A percentile compares a stretch with the other conserved stretches of the same genome.
Evolutionary conservation across 2,797 vertebrate species (phyloP).

Genomic region (Manis javanica): DNA sequence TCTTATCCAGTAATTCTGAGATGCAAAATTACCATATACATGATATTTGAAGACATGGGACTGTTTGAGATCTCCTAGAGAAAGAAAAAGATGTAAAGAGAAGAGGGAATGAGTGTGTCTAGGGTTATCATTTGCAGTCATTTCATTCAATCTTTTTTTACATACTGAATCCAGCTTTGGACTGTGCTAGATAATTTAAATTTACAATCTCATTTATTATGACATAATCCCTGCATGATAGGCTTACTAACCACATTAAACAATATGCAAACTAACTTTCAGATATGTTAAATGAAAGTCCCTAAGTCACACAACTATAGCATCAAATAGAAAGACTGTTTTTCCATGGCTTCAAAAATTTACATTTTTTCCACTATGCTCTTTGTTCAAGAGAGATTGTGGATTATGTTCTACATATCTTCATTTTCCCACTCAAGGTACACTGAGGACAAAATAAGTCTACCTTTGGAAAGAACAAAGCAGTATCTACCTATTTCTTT

Average conservation of each 20-base stretch:
- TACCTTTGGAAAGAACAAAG: neutral
- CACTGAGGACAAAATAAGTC: neutral
- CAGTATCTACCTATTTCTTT: neutral
- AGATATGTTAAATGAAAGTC: neutral
- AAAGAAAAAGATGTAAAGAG: neutral
- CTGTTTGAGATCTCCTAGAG: neutral
- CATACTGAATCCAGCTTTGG: neutral
- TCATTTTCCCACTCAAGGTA: neutral
- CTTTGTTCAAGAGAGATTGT: neutral
- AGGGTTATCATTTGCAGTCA: neutral
- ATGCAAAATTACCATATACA: neutral
- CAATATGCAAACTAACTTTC: neutral
- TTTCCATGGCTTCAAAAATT: neutral
- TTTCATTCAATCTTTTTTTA: neutral
- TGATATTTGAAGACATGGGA: neutral
- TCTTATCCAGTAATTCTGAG: neutral
- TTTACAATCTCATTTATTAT: neutral
- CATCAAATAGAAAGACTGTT: neutral
- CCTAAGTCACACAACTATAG: neutral
- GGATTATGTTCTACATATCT: neutral
- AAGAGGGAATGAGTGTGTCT: neutral
- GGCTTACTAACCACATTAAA: neutral
- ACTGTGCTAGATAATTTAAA: neutral
- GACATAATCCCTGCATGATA: neutral
- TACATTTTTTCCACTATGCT: neutral